Base-by-base conservation (phyloP, 1,140 invertebrate genomes). In the Tetramorium simillimum region DNA sequence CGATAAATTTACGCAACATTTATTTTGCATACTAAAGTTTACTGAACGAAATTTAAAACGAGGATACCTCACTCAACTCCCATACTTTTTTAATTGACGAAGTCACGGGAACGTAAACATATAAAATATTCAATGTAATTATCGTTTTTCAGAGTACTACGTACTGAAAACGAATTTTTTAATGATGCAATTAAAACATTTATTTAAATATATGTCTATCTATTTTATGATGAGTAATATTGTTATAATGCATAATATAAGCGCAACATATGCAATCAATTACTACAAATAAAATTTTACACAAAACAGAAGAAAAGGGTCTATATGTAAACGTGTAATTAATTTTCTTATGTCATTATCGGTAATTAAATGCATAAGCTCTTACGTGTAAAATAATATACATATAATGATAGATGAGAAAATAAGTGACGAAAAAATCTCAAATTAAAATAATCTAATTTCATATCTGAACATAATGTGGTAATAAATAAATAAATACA, bases 81-180 rank as follows among this genome's bases (percentile, higher is more conserved):
- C 46, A 49, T 60, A 73, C n/a, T 60, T 37, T 73, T 84, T 84
- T 84, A 60, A 73, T 84, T 84, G 69, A 43, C 9, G 70, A 21
- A n/a, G 40, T 82, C 14, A 9, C 3, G 16, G 16, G 6, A 58
- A 82, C 28, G 51, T 62, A 80, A 80, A 69, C n/a, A 46, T 16
- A 53, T 80, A 7, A 82, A 70, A 72, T 82, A 72, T 43, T 81
- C 43, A 56, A 65, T 18, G 53, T 53, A 53, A 82, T 82, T 72
- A 62, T 60, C 5, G 18, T n/a, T 72, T 58, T 82, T 72, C 67
- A 33, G 7, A 46, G 7, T 60, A 16, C 3, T 43, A 46, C 6
- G 10, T 33, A 24, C 24, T n/a, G 12, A 21, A 37, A 58, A 2
- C 3, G 14, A 60, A 28, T 33, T 73, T 82, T 67, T 53, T 69